Base-by-base conservation (phyloP, 2,113 vertebrate genomes). In the Monarcha castaneiventris region DNA sequence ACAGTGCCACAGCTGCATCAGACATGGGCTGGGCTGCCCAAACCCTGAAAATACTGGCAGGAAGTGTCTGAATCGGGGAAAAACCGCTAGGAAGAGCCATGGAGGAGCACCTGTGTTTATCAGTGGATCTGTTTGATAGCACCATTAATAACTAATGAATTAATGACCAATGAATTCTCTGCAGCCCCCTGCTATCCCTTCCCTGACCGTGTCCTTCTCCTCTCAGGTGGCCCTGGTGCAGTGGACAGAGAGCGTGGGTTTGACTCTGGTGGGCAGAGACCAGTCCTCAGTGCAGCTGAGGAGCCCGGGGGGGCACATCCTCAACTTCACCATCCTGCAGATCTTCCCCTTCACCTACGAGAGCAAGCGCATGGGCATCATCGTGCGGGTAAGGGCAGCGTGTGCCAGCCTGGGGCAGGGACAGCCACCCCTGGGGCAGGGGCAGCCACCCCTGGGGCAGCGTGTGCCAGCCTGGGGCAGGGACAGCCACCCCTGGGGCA, bases 301-400 rank as follows among this genome's bases (percentile, higher is more conserved):
- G 99, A 99, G 99, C 95, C 99, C 99, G 96, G 99, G 98, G 92
- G 99, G 99, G 84, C 99, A 99, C 97, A 99, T 99, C 48, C 97
- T 99, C 97, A 99, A 99, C 98, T 99, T 99, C 98, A 99, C 98
- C 87, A 99, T 99, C 96, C 97, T 99, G 76, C 99, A 99, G 98
- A 98, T 99, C 82, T 99, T 99, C 96, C 99, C 99, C 18, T 99
- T 99, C 94, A 99, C 99, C 52, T 99, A 99, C 0, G 99, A 99
- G 96, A 99, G 99, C 98, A 99, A 99, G 63, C 98, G 99, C 68
- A 99, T 99, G 99, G 99, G 99, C 56, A 98, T 99, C 86, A 99
- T 99, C 10, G 99, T 99, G 58, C 94, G 99, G 77, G 99, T 99
- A 92, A 99, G 99, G 46, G 46, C 23, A 32, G 41, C 11, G 13